phyloP scores from a whole-genome alignment of 1,140 invertebrate genomes.

The Danaus melanippus region DNA sequence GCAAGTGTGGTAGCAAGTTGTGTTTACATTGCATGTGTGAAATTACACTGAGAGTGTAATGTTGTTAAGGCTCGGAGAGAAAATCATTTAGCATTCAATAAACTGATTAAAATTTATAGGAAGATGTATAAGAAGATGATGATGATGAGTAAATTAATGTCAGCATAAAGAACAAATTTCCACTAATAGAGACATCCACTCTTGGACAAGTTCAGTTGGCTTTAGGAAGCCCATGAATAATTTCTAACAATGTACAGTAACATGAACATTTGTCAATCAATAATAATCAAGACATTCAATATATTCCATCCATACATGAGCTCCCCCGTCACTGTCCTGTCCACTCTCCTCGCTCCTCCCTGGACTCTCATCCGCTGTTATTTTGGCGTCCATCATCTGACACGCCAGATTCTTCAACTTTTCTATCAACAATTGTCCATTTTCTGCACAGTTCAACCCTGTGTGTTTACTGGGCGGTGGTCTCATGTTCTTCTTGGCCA shows the following conservation, averaged over 20 bases:
- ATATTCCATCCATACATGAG: conserved; percentile 30
- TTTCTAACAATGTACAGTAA: background rate
- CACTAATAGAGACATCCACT: too few relatives aligned
- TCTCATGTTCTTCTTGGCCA: conserved; percentile 49
- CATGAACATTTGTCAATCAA: background rate
- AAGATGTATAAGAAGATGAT: too few relatives aligned
- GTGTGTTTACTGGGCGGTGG: conserved; percentile 48
- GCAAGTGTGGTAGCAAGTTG: too few relatives aligned
- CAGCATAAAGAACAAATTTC: too few relatives aligned
- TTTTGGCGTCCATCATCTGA: conserved; percentile 40
- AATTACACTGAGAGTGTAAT: too few relatives aligned
- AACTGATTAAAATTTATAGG: too few relatives aligned
- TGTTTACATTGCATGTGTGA: too few relatives aligned
- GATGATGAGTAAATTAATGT: too few relatives aligned
- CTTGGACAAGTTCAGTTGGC: too few relatives aligned
- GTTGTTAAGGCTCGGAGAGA: too few relatives aligned
- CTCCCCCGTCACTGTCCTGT: conserved; percentile 38
- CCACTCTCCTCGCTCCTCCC: conserved; percentile 22
- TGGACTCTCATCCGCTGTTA: conserved; percentile 20
- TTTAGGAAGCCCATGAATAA: background rate
- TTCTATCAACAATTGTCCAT: conserved; percentile 61
- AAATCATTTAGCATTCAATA: too few relatives aligned
- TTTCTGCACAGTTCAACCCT: conserved; percentile 52
- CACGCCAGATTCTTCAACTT: conserved; percentile 58
- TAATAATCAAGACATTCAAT: background rate